Percentiles rank a stretch among this genome's conserved stretches.
Evolutionary conservation across 1,140 invertebrate species (phyloP).

Genomic region (Pachypsylla venusta): DNA sequence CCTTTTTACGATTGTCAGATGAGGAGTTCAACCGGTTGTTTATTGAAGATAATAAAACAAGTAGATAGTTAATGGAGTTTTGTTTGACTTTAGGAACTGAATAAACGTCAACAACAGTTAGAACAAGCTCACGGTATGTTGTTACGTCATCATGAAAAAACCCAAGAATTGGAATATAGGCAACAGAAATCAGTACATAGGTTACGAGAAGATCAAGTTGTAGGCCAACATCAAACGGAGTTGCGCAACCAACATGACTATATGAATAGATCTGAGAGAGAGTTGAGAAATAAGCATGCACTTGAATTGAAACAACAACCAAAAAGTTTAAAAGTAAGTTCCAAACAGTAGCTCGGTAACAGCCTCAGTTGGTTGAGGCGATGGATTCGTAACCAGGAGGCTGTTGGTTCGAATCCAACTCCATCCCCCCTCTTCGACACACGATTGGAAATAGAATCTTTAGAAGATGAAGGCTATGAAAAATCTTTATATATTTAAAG

Average conservation of each 20-base stretch:
- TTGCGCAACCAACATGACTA: slow-evolving; percentile 93
- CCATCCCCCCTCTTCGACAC: too few relatives aligned
- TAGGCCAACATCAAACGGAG: slow-evolving; percentile 87
- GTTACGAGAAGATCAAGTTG: slow-evolving; percentile 77
- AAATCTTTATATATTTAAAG: too few relatives aligned
- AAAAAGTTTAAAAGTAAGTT: slow-evolving; percentile 88
- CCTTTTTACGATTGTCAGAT: too few relatives aligned
- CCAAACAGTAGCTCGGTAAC: too few relatives aligned
- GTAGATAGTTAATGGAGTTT: slow-evolving; percentile 11
- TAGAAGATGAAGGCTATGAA: too few relatives aligned
- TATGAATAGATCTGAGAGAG: slow-evolving; percentile 80
- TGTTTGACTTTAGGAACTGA: slow-evolving; percentile 80
- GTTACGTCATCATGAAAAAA: slow-evolving; percentile 88
- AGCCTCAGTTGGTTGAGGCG: too few relatives aligned
- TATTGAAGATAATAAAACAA: too few relatives aligned
- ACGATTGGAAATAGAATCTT: too few relatives aligned
- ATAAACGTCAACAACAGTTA: slow-evolving; percentile 82
- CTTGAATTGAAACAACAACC: slow-evolving; percentile 96
- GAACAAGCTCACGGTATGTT: slow-evolving; percentile 93
- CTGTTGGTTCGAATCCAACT: too few relatives aligned
- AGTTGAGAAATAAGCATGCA: slow-evolving; percentile 92
- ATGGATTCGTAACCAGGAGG: too few relatives aligned
- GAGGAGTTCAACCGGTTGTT: too few relatives aligned
- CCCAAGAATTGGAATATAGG: slow-evolving; percentile 86
- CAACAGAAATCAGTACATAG: slow-evolving; percentile 90